Evolutionary conservation across 2,888 invertebrate species (phyloP).

Genomic region (Plebejus melissa): DNA sequence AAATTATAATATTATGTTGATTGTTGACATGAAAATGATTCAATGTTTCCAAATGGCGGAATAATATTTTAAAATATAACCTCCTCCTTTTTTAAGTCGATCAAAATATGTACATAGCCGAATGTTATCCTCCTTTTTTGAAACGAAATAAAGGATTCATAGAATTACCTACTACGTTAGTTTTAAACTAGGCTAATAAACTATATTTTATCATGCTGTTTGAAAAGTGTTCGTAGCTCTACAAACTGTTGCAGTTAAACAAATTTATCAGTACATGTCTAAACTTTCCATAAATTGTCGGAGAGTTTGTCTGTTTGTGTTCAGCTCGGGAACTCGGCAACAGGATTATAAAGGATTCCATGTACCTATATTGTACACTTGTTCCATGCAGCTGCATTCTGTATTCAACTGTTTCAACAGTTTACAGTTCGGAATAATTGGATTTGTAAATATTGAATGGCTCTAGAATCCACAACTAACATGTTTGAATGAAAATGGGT

Average conservation of each 20-base stretch:
- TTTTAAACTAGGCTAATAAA: neutral
- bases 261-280: neutral
- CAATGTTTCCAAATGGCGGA: too few relatives aligned
- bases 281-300: neutral
- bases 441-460: neutral
- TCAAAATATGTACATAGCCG: too few relatives aligned
- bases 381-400: constrained; percentile 9
- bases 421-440: neutral
- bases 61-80: too few relatives aligned
- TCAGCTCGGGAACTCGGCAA: neutral
- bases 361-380: constrained; percentile 7
- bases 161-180: neutral
- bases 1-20: too few relatives aligned
- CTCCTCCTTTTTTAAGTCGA: too few relatives aligned
- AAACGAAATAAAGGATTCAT: neutral
- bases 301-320: constrained; percentile 23
- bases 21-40: too few relatives aligned
- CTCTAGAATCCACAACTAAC: too few relatives aligned
- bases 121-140: neutral
- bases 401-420: neutral
- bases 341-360: constrained; percentile 9
- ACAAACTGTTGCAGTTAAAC: constrained; percentile 4
- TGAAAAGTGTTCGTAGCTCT: neutral
- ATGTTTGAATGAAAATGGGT: too few relatives aligned
- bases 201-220: neutral